phyloP scores from a whole-genome alignment of 2,888 invertebrate genomes.

The Mactromeris polynyma region DNA sequence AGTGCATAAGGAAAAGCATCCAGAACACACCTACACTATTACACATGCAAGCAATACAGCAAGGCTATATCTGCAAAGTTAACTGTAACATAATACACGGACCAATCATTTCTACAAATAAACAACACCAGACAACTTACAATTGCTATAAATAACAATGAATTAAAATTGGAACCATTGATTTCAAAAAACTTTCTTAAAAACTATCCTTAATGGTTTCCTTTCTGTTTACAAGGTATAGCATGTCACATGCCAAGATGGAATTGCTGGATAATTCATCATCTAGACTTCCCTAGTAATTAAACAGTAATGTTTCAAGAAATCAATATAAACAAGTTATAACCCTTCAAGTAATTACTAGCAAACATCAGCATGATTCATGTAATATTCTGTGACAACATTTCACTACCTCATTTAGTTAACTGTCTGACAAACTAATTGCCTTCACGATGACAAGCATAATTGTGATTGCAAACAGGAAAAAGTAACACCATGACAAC shows the following conservation, averaged over 20 bases:
- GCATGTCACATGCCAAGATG: neutral
- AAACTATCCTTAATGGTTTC: neutral
- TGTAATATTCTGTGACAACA: neutral
- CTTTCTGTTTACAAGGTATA: neutral
- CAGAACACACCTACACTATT: neutral
- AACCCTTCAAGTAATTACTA: neutral
- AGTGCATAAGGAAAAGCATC: neutral
- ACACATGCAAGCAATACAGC: neutral
- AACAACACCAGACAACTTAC: neutral
- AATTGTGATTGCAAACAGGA: conserved; percentile 1
- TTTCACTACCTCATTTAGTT: neutral
- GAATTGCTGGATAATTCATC: neutral
- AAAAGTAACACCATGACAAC: neutral
- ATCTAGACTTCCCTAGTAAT: neutral
- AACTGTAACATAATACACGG: neutral
- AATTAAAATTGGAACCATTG: neutral
- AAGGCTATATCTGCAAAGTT: neutral
- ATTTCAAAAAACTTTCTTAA: neutral
- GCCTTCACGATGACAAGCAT: neutral
- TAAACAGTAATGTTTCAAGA: neutral
- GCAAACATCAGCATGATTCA: neutral
- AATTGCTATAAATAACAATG: neutral
- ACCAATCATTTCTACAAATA: neutral
- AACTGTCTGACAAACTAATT: neutral
- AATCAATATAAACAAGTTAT: neutral